Evolutionary conservation across 2,113 vertebrate genomes (phyloP).

Genomic region (Neodon shergylaensis): DNA sequence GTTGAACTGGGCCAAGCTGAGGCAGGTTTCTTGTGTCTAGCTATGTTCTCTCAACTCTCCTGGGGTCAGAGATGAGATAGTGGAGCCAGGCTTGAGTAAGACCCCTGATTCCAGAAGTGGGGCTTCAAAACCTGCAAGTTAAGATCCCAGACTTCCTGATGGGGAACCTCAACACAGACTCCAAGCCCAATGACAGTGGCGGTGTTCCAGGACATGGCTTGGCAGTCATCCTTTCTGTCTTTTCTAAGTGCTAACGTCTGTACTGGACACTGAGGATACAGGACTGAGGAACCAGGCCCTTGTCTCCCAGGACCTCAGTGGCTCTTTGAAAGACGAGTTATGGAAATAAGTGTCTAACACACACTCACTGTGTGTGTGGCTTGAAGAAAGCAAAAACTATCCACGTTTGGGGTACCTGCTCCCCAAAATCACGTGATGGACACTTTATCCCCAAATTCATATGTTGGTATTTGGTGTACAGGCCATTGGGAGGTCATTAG

Average conservation of each 20-base stretch:
- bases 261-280: neutral
- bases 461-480: neutral
- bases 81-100: no score
- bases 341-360: neutral
- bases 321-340: neutral
- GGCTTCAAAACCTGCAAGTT: neutral
- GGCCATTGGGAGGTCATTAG: no score
- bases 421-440: no score
- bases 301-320: no score
- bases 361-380: neutral
- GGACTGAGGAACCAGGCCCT: neutral
- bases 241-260: neutral
- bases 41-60: neutral
- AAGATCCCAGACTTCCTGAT: neutral
- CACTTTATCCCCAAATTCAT: no score
- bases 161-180: neutral
- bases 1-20: neutral
- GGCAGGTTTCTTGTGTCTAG: neutral
- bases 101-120: neutral
- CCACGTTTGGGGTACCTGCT: neutral
- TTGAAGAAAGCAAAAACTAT: neutral
- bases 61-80: neutral
- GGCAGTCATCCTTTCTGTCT: neutral
- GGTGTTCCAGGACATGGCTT: neutral
- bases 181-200: rapidly evolving